These are phyloP conservation scores for Pandemis corylana DNA, from an alignment of 2,888 invertebrate genomes.

Conservation along the genomic window DNA sequence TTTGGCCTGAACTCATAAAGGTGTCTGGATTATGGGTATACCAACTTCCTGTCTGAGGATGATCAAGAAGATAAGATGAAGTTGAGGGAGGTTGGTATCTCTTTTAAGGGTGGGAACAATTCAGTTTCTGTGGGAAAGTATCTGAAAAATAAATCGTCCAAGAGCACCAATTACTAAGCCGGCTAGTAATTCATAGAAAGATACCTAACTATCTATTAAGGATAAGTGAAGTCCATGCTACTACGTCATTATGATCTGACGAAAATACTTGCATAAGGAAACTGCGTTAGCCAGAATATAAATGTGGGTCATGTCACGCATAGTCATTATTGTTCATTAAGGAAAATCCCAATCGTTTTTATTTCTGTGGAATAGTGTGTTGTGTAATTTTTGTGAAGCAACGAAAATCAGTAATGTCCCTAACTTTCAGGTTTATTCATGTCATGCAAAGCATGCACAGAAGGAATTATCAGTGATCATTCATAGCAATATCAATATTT, in stretches of 20 bases:
- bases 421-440: not conserved
- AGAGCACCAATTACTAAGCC: too few relatives aligned
- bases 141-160: not conserved
- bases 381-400: slow-evolving; percentile 8
- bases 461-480: not conserved
- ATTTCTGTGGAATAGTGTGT: slow-evolving; percentile 26
- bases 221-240: not conserved
- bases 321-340: slow-evolving; percentile 36
- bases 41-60: too few relatives aligned
- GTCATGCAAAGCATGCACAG: not conserved
- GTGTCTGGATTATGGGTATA: too few relatives aligned
- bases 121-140: not conserved
- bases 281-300: slow-evolving; percentile 33
- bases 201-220: not conserved
- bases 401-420: not conserved
- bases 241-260: slow-evolving; percentile 14
- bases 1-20: too few relatives aligned
- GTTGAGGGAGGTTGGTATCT: too few relatives aligned
- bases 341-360: slow-evolving; percentile 35
- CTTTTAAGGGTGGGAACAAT: too few relatives aligned
- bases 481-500: not conserved
- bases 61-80: too few relatives aligned
- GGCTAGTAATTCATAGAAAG: not conserved
- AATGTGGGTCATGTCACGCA: slow-evolving; percentile 36
- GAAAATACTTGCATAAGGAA: slow-evolving; percentile 30